Evolutionary conservation across 2,888 invertebrate species (phyloP), one percentile per base, ranked within the genome.

Genomic region (Bellardia pandia): DNA sequence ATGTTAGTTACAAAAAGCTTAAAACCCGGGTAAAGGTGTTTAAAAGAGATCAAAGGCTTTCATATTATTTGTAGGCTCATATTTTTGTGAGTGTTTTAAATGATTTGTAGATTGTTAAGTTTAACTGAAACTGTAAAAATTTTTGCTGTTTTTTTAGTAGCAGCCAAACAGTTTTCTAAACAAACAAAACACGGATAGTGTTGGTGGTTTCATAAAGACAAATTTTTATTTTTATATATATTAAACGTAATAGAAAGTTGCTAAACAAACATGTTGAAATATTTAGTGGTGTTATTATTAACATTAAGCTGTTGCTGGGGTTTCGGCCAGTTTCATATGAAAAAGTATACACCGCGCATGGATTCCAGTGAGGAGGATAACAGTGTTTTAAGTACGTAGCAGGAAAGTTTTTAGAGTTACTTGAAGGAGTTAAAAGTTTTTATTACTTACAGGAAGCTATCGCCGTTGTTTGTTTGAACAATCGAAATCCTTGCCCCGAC

Each of bases 391-490:
- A 90, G 92, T 92, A 80, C 90, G 91, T 64, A 23, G 23, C 23
- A 23, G 30, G 9, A 13, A 37, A 23, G 9, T 66, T 53, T 23
- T 58, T 23, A 13, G 0, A 16, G 45, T 13, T 45, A 45, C 23
- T 23, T 23, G 23, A 23, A 23, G 9, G 23, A 16, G 14, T 14
- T 8, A 48, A 42, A 53, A 4, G 42, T 13, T 33, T 53, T 33
- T 3, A 7, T 11, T 11, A 2, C 37, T 77, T 83, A 0, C 86
- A 93, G 93, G 93, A 85, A 92, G 93, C 68, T 93, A 92, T 88
- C 92, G 93, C 0, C 93, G 93, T 72, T 93, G 93, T 89, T 92
- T 93, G 92, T 93, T 93, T 93, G 93, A 93, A 85, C 93, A 93
- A 74, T 92, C 93, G 2, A 93, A 92, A 90, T 92, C 91, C 45